Evolutionary conservation across 1,140 invertebrate species (phyloP), one percentile per base, ranked within the genome.

Genomic region (Panagrolaimus sp.): DNA sequence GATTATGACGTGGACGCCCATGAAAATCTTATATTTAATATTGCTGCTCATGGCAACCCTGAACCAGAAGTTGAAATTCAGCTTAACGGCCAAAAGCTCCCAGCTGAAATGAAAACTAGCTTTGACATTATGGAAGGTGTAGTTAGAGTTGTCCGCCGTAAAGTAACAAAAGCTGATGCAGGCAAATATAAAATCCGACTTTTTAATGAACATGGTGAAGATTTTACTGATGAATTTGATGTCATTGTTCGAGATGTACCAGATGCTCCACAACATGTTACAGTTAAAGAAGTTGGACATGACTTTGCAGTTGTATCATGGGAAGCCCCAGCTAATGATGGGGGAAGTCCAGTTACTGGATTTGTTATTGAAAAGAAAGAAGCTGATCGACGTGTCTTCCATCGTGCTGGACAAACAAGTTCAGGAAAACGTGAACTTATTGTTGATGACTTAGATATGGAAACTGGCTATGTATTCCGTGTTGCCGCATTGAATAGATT

Each of bases 221-320:
- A 96, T 82, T 38, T 38, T 38, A 92, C 92, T 0, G 91, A 91
- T 0, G 75, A 71, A 47, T 72, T 74, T 27, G 64, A 75, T 38
- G 80, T 80, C 13, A 76, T 69, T 63, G 75, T 81, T 68, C 9
- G 78, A 90, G 90, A 92, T 83, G 87, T 89, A 66, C 89, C 93
- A 73, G 88, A 89, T 63, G 88, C 90, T 70, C 94, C 94, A 43
- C 89, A 90, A 31, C 92, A 92, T 82, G 92, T 93, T 5, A 88
- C 89, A 45, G 92, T 98, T 73, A 38, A 38, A 38, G 95, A 98
- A 83, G 96, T 93, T 80, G 92, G 93, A 63, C 92, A 92, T 46
- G 94, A 99, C 83, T 98, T 96, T 85, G 94, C 96, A 1, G 93
- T 96, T 82, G 87, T 99, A 5, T 89, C 90, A 80, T 99, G 96